A percentile compares a stretch with the other conserved stretches of the same genome.
These are phyloP conservation scores for Karalla daura DNA, from an alignment of 2,797 vertebrate species.

Conservation along the genomic window DNA sequence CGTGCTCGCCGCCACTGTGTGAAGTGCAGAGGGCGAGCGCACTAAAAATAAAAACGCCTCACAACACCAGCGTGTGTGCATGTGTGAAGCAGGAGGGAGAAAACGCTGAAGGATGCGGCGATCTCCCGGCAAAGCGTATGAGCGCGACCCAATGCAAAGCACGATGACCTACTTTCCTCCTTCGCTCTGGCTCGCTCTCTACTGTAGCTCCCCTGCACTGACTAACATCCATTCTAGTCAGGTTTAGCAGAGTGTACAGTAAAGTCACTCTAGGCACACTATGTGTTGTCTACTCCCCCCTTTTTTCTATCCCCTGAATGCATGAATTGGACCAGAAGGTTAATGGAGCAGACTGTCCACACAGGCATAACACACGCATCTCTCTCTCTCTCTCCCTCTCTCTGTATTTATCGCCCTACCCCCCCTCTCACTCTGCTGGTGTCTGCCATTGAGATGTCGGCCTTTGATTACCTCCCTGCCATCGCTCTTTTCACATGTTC, in stretches of 20 bases:
- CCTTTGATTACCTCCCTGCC: conserved; percentile 52
- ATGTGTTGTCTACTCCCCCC: conserved; percentile 44
- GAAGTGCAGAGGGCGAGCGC: conserved; percentile 2
- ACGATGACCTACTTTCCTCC: conserved; percentile 83
- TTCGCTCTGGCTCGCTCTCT: conserved; percentile 50
- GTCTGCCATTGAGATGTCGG: conserved; percentile 54
- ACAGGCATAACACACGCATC: conserved; percentile 27
- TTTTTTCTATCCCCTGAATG: conserved; percentile 50
- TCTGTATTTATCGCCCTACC: conserved; percentile 17
- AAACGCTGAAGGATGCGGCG: conserved; percentile 54
- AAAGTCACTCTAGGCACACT: conserved; percentile 75
- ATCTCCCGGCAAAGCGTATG: conserved; percentile 67
- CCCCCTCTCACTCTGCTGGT: conserved; percentile 31
- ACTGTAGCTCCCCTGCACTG: conserved; percentile 65
- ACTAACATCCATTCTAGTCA: conserved; percentile 69
- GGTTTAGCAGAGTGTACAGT: conserved; percentile 81
- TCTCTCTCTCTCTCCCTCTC: conserved; percentile 12
- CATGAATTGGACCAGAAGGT: conserved; percentile 58
- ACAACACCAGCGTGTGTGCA: conserved; percentile 40
- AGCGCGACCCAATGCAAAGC: conserved; percentile 75
- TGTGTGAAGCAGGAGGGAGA: conserved; percentile 41
- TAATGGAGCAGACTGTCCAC: conserved; percentile 47
- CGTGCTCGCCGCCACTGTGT: background rate
- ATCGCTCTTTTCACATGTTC: conserved; percentile 46
- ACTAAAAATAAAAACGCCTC: conserved; percentile 3